Evolutionary conservation across 2,113 vertebrate species (phyloP).

Genomic region (Oreotrochilus melanogaster): DNA sequence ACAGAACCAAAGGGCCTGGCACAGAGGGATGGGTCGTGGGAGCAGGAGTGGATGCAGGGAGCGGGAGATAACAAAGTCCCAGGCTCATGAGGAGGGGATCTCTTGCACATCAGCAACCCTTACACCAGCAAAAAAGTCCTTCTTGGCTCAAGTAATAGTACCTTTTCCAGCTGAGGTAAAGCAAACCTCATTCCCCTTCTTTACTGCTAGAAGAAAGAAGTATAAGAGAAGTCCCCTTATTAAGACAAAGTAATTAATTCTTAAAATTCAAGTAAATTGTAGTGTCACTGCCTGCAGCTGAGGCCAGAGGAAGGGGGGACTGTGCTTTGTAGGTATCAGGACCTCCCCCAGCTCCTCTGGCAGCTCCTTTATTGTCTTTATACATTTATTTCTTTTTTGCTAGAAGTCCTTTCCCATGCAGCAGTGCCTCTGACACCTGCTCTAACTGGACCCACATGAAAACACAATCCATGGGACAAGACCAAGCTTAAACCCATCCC

Average conservation of each 20-base stretch:
- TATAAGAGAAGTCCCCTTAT: not conserved
- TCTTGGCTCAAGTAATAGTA: not conserved
- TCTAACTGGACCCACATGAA: not conserved
- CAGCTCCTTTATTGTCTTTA: not conserved
- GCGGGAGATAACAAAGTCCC: not conserved
- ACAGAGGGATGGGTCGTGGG: not conserved
- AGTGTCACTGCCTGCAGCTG: not conserved
- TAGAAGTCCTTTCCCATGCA: not conserved
- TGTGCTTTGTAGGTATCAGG: not conserved
- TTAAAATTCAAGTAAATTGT: conserved; percentile 13
- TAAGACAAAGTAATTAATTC: conserved; percentile 13
- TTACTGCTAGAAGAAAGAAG: not conserved
- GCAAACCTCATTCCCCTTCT: not conserved
- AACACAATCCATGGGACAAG: not conserved
- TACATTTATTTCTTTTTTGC: not conserved
- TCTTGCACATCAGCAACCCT: not conserved
- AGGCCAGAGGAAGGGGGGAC: not conserved
- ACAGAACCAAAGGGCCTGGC: not conserved
- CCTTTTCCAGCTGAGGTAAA: not conserved
- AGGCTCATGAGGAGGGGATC: not conserved
- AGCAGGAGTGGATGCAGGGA: not conserved
- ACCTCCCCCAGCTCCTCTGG: not conserved
- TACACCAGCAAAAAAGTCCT: not conserved
- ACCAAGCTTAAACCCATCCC: not conserved
- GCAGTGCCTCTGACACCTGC: fast-evolving